Evolutionary conservation across 2,888 invertebrate genomes (phyloP), one percentile per base, ranked within the genome.

Genomic region (Epinotia demarniana): DNA sequence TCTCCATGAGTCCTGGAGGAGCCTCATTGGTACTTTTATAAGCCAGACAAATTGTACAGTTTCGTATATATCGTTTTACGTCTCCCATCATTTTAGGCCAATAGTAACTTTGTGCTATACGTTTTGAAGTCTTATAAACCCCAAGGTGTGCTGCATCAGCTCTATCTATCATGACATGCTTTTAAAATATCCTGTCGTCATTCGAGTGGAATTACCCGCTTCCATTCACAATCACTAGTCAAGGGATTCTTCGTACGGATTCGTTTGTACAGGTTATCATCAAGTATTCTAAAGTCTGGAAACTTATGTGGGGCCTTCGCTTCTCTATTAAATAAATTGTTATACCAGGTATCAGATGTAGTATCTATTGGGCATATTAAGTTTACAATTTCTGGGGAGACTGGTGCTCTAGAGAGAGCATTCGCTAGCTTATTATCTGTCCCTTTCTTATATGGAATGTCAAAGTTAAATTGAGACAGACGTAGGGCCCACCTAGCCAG

Each of bases 11-110:
- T n/a, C n/a, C n/a, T n/a, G n/a, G n/a, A n/a, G n/a, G n/a, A n/a
- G n/a, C n/a, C n/a, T n/a, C n/a, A n/a, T n/a, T n/a, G n/a, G n/a
- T n/a, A n/a, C n/a, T n/a, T n/a, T n/a, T n/a, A n/a, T n/a, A n/a
- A n/a, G n/a, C n/a, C n/a, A n/a, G n/a, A n/a, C 62, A 62, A 13
- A 62, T 18, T n/a, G 16, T 0, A 39, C 62, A 62, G 2, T 62
- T n/a, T 18, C 19, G 18, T 16, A 63, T 19, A n/a, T 63, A 63
- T 11, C 19, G 46, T 5, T 63, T 63, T 18, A 63, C 19, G 8
- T 63, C 63, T 11, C 46, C 33, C 0, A 63, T 11, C 63, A 63
- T 62, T 62, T 39, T 43, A 19, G 39, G 62, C 39, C 62, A 39
- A 62, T n/a, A 62, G 2, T 62, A 62, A 6, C n/a, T 62, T 33